Evolutionary conservation across 2,797 vertebrate genomes (phyloP).

Genomic region (Acanthurus leucopareius): DNA sequence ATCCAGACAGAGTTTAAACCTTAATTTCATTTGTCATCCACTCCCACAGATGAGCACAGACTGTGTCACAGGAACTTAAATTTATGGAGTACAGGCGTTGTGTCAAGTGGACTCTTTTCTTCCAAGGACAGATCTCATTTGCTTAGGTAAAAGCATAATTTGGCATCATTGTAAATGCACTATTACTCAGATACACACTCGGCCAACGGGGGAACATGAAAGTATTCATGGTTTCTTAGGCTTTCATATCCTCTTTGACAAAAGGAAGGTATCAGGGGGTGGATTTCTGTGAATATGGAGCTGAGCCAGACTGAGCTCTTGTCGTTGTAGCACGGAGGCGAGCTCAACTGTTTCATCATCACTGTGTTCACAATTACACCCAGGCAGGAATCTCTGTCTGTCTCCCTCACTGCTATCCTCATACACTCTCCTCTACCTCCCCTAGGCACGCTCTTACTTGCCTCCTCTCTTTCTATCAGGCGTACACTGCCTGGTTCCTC

Average conservation of each 20-base stretch:
- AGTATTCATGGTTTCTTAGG: slow-evolving; percentile 29
- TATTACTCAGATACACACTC: background rate
- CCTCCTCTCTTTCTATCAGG: slow-evolving; percentile 62
- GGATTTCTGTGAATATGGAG: slow-evolving; percentile 37
- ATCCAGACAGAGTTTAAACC: background rate
- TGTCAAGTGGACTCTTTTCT: slow-evolving; percentile 6
- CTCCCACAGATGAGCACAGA: background rate
- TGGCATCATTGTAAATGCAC: slow-evolving; percentile 15
- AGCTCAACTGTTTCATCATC: slow-evolving; percentile 70
- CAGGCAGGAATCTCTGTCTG: slow-evolving; percentile 68
- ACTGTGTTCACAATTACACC: slow-evolving; percentile 64
- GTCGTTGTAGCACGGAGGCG: slow-evolving; percentile 44
- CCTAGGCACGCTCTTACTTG: slow-evolving; percentile 34
- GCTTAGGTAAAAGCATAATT: slow-evolving; percentile 9
- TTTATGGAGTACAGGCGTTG: background rate
- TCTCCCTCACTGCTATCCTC: slow-evolving; percentile 56
- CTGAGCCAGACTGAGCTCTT: slow-evolving; percentile 41
- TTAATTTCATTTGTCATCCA: slow-evolving; percentile 23
- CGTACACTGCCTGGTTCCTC: slow-evolving; percentile 82
- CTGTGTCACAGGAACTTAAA: background rate
- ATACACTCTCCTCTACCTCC: slow-evolving; percentile 45
- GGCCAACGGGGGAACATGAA: slow-evolving; percentile 1
- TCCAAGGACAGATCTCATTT: background rate
- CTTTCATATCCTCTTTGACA: slow-evolving; percentile 36
- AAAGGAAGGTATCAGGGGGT: slow-evolving; percentile 30